These are phyloP conservation scores for Sus cebifrons DNA, from an alignment of 2,797 vertebrate species.

Conservation along the genomic window DNA sequence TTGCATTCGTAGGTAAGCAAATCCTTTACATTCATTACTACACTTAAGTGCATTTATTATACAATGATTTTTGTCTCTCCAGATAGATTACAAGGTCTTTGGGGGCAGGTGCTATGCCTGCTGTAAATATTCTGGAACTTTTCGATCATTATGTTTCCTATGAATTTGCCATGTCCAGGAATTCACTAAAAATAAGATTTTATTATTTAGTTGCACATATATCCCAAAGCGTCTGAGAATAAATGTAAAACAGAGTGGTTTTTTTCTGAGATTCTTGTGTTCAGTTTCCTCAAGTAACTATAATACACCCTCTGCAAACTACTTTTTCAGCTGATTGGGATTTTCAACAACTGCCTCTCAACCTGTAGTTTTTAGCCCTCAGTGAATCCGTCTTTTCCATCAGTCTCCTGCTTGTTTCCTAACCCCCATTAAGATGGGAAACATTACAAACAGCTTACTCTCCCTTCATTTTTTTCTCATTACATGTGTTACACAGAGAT, in stretches of 20 bases:
- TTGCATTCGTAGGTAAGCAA: constrained; percentile 12
- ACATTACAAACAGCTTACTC: constrained; percentile 7
- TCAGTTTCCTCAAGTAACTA: neutral
- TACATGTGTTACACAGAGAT: constrained; percentile 21
- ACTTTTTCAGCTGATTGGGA: constrained; percentile 18
- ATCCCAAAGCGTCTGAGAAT: neutral
- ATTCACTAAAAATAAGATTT: neutral
- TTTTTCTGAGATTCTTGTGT: neutral
- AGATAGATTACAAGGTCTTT: constrained; percentile 15
- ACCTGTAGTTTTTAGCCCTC: neutral
- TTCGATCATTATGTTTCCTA: neutral
- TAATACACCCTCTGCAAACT: neutral
- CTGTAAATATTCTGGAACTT: neutral
- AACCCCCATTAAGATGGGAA: neutral
- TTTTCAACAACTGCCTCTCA: neutral
- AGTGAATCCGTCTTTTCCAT: neutral
- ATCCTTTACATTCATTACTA: neutral
- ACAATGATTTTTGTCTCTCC: neutral
- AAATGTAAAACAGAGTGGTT: neutral
- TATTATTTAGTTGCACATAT: neutral
- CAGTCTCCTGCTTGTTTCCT: neutral
- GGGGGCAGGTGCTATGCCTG: neutral
- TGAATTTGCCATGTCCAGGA: neutral
- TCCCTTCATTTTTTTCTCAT: constrained; percentile 52
- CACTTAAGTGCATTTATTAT: neutral